Conservation (phyloP, 2,888 invertebrate species). For the Halictus quadricinctus region DNA sequence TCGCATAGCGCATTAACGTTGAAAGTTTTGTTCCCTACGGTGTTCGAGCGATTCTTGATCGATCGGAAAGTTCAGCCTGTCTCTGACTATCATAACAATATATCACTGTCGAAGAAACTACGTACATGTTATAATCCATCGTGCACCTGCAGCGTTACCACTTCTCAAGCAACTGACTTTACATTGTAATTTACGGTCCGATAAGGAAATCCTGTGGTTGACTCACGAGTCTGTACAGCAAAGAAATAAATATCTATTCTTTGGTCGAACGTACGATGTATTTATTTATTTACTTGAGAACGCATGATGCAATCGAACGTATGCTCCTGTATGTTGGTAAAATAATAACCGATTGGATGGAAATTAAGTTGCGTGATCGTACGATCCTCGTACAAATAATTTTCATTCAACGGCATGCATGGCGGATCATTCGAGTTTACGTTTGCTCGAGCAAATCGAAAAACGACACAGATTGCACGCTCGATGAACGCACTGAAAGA, state of each 20-base stretch:
- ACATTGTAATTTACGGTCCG: constrained; percentile 2
- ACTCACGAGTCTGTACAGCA: not conserved
- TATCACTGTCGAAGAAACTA: not conserved
- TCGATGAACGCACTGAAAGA: not conserved
- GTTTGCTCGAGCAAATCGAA: not conserved
- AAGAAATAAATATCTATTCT: not conserved
- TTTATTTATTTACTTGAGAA: not conserved
- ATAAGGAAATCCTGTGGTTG: not conserved
- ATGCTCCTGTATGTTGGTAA: not conserved
- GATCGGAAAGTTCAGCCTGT: constrained; percentile 16
- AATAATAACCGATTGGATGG: not conserved
- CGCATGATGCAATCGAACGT: not conserved
- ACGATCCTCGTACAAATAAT: not conserved
- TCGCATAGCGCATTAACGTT: not conserved
- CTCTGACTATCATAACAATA: not conserved
- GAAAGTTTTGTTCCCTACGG: not conserved
- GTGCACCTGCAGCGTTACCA: not conserved
- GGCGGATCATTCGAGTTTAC: not conserved
- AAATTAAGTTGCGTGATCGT: not conserved
- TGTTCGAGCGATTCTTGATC: not conserved
- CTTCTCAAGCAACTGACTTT: not conserved
- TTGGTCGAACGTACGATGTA: not conserved
- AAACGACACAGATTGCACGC: constrained; percentile 1
- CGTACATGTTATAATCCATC: not conserved
- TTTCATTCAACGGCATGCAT: constrained; percentile 17